These are phyloP conservation scores for Polyploca ridens DNA, from an alignment of 2,888 invertebrate genomes.

Conservation along the genomic window DNA sequence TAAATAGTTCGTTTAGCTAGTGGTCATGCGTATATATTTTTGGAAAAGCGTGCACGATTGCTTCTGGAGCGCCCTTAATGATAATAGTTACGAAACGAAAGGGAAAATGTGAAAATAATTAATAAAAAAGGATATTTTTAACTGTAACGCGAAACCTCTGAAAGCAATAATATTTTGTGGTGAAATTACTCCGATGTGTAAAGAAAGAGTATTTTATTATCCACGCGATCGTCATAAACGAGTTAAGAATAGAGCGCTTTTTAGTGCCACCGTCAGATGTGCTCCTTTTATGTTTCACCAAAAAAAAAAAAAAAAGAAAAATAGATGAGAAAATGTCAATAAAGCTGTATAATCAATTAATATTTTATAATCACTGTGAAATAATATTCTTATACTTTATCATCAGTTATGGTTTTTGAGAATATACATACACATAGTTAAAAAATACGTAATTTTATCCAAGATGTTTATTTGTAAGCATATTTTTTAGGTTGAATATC, in stretches of 20 bases:
- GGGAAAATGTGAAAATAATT: constrained; percentile 40
- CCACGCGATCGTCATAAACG: constrained; percentile 70
- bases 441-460: too few relatives aligned
- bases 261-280: constrained; percentile 65
- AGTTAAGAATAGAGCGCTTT: constrained; percentile 65
- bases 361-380: background rate
- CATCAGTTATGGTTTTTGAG: background rate
- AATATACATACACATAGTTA: too few relatives aligned
- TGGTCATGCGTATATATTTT: constrained; percentile 83
- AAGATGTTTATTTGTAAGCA: too few relatives aligned
- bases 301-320: constrained; percentile 23
- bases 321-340: constrained; percentile 24
- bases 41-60: constrained; percentile 79
- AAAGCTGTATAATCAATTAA: constrained; percentile 8
- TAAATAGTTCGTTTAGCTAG: constrained; percentile 81
- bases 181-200: constrained; percentile 65
- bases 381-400: background rate
- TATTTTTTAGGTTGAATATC: too few relatives aligned
- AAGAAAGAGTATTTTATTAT: constrained; percentile 76
- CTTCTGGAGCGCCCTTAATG: constrained; percentile 68
- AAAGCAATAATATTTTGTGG: constrained; percentile 83
- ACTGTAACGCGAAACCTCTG: constrained; percentile 72
- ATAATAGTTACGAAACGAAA: constrained; percentile 41
- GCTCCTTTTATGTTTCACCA: constrained; percentile 46
- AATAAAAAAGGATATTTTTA: constrained; percentile 66